Base-by-base conservation (phyloP, 2,113 vertebrate species). In the Callipepla californica region DNA sequence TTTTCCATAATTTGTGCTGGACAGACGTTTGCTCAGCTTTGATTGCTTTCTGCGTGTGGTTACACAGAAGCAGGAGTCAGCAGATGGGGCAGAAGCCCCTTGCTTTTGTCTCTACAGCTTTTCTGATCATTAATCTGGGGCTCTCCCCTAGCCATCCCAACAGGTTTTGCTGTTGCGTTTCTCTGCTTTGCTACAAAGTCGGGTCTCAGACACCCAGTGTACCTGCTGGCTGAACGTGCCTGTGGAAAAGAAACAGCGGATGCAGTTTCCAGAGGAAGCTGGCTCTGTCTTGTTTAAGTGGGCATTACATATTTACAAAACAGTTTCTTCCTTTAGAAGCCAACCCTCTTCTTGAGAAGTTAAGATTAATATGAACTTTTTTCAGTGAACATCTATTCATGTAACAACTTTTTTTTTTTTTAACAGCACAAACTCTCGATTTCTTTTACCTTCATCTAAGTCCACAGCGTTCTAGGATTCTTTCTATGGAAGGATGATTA, bases 251-350 rank as follows among this genome's bases (percentile, higher is more conserved):
- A 95, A 95, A 87, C 90, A 62, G 76, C 14, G 34, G 94, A 81
- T 94, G 89, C 86, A 77, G 82, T 88, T 94, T 96, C 96, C 96
- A 96, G 96, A 96, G 96, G 95, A 96, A 96, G 93, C 94, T 97
- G 97, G 93, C 81, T 97, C 94, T 94, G 90, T 63, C 95, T 69
- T 93, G 90, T 74, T 89, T 53, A 90, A 90, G 96, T 97, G 96
- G 96, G 87, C 93, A 93, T 96, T 94, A 79, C 19, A 53, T 98
- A 97, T 88, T 95, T 97, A 96, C 93, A 97, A 96, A 83, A 74
- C 57, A 4, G 9, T 83, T 74, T 38, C 92, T 95, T 97, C 95
- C 95, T 63, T 63, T 28, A 40, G 95, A 97, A 97, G 95, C 61
- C 26, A 93, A 92, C 88, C 69, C 47, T 96, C 86, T 86, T 93